Evolutionary conservation across 2,888 invertebrate species (phyloP).

Genomic region (Phyto melanocephala): DNA sequence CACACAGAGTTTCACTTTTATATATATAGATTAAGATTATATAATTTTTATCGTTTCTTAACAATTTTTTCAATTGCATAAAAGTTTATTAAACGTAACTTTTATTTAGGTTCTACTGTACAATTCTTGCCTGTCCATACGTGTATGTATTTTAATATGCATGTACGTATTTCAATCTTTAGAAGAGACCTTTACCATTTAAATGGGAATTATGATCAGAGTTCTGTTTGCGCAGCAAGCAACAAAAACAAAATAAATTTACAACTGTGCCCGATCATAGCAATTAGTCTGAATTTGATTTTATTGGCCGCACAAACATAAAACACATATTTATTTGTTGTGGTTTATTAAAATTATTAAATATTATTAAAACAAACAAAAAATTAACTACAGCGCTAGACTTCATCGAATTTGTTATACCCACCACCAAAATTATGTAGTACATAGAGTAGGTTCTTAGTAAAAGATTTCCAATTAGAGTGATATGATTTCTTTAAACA

Average conservation of each 20-base stretch:
- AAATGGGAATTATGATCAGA: slow-evolving; percentile 3
- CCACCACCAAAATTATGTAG: too few relatives aligned
- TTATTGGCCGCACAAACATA: slow-evolving; percentile 69
- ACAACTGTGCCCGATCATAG: slow-evolving; percentile 76
- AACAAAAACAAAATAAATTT: slow-evolving; percentile 66
- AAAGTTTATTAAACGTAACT: neutral
- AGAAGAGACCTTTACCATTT: slow-evolving; percentile 21
- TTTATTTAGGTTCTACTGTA: neutral
- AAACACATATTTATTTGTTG: slow-evolving; percentile 38
- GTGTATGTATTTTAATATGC: neutral
- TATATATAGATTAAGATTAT: too few relatives aligned
- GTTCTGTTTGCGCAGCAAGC: neutral
- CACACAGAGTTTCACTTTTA: too few relatives aligned
- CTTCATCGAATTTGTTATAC: too few relatives aligned
- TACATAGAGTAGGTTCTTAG: too few relatives aligned
- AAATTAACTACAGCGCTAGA: too few relatives aligned
- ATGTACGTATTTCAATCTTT: neutral
- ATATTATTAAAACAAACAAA: neutral
- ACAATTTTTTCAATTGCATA: too few relatives aligned
- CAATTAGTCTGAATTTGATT: slow-evolving; percentile 77
- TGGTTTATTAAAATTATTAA: slow-evolving; percentile 32
- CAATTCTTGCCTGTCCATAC: neutral
- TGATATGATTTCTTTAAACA: too few relatives aligned
- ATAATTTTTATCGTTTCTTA: too few relatives aligned
- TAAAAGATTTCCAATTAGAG: too few relatives aligned